phyloP scores from a whole-genome alignment of 1,140 invertebrate genomes.

The Philopotamus ludificatus region DNA sequence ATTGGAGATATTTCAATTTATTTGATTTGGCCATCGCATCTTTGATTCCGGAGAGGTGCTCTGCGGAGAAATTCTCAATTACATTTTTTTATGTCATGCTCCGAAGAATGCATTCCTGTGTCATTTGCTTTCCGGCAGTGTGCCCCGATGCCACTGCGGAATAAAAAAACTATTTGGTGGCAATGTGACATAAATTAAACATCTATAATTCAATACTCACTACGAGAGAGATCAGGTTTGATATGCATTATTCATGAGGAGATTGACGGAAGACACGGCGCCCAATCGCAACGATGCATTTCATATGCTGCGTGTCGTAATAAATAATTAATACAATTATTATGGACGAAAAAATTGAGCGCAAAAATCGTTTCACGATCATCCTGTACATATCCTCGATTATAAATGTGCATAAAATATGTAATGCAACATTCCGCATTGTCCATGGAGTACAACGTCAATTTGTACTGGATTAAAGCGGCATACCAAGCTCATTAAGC shows the following conservation, averaged over 20 bases:
- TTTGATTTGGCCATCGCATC: too few relatives aligned
- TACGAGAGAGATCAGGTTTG: background rate
- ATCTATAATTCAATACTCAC: conserved; percentile 11
- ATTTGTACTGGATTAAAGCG: too few relatives aligned
- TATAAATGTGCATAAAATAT: too few relatives aligned
- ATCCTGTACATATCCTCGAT: too few relatives aligned
- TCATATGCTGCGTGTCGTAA: background rate
- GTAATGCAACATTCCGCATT: too few relatives aligned
- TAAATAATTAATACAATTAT: background rate
- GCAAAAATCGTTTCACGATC: too few relatives aligned
- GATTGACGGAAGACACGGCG: conserved; percentile 9
- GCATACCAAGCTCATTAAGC: too few relatives aligned
- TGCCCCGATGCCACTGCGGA: background rate
- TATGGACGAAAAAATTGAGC: too few relatives aligned
- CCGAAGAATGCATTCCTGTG: background rate
- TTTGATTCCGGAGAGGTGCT: too few relatives aligned
- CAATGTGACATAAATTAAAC: conserved; percentile 18
- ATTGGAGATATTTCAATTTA: too few relatives aligned
- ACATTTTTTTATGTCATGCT: background rate
- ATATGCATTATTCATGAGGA: conserved; percentile 7
- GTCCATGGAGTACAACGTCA: too few relatives aligned
- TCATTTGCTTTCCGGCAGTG: background rate
- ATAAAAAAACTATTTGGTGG: conserved; percentile 9
- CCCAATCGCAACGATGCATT: background rate
- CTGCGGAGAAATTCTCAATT: too few relatives aligned